Base-by-base conservation (phyloP, 2,888 invertebrate genomes). In the Flexamia atlantica region DNA sequence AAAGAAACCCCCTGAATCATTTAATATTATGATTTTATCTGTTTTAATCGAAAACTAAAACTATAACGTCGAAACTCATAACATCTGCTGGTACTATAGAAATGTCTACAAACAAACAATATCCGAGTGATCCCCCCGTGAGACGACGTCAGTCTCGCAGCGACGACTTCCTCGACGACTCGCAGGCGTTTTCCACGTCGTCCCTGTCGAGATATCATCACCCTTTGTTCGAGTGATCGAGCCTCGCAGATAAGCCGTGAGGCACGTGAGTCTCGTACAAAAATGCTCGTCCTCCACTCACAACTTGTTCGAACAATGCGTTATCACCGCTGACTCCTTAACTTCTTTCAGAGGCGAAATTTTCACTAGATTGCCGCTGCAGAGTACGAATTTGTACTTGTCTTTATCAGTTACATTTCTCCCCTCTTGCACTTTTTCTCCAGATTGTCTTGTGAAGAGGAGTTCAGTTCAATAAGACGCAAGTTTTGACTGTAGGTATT, bases 161-260 rank as follows among this genome's bases (percentile, higher is more conserved):
- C 0, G 46, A 64, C 42, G 32, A 32, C 79, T 79, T 79, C 57
- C 57, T 79, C 57, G 79, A 79, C 57, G 53, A 57, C 36, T 79
- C 57, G 32, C 32, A 36, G 36, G 79, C 53, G 57, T 30, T 57
- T 57, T 79, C 12, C 32, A 32, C 57, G 46, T 46, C 46, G 30
- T 4, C 23, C 20, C 23, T 3, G 28, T 3, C 50, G n/a, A 28
- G 79, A 79, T 79, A 53, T 57, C 57, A 79, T 79, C 79, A 32
- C 57, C 57, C 79, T 79, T 79, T 79, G 57, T 79, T 79, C 79
- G 74, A 79, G 53, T 32, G 28, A 20, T 46, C 32, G 40, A 76
- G 50, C 42, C 76, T 1, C 10, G 36, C 10, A 46, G 79, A 57
- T 79, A 79, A 53, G 53, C n/a, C 28, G 57, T 70, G 36, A 46